Base-by-base conservation (phyloP, 2,113 vertebrate genomes). In the Cyanoderma ruficeps region DNA sequence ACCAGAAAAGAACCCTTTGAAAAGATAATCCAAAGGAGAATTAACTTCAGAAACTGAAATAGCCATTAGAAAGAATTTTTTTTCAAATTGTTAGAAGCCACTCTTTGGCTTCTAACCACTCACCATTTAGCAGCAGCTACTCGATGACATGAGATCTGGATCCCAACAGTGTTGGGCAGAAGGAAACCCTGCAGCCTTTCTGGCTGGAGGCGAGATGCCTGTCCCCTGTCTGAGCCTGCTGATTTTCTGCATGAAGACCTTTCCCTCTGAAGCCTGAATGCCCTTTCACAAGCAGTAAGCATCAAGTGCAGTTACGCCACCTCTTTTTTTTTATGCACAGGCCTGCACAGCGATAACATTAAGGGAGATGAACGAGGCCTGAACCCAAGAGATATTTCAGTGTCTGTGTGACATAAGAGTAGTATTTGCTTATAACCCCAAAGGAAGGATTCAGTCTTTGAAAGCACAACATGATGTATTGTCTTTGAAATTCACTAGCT, bases 331-430 rank as follows among this genome's bases (percentile, higher is more conserved):
- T 57, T 56, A 30, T 42, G 31, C 35, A 88, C 56, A 92, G 72
- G 64, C 25, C 69, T 81, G 59, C 56, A 83, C 17, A 57, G 76
- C 95, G 94, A 93, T 87, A 89, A 75, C 27, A 39, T 75, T 49
- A 83, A 77, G 50, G 61, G 33, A 94, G 84, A 97, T 80, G 89
- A 96, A 97, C 50, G 85, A 97, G 77, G 30, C 67, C 93, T 93
- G 85, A 94, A 87, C 83, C 14, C 18, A 31, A 81, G 75, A 94
- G 85, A 95, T 89, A 95, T 92, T 97, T 97, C 90, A 96, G 82
- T 31, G 87, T 83, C 89, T 41, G 4, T 78, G 50, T 96, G 91
- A 95, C 94, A 96, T 81, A 57, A 81, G 78, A 97, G 89, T 52
- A 37, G 22, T 44, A 87, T 88, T 94, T 20, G 1, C 68, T 92